These are phyloP conservation scores for Micromussa lordhowensis DNA, from an alignment of 92 coral and sea anemone species.

Conservation along the genomic window DNA sequence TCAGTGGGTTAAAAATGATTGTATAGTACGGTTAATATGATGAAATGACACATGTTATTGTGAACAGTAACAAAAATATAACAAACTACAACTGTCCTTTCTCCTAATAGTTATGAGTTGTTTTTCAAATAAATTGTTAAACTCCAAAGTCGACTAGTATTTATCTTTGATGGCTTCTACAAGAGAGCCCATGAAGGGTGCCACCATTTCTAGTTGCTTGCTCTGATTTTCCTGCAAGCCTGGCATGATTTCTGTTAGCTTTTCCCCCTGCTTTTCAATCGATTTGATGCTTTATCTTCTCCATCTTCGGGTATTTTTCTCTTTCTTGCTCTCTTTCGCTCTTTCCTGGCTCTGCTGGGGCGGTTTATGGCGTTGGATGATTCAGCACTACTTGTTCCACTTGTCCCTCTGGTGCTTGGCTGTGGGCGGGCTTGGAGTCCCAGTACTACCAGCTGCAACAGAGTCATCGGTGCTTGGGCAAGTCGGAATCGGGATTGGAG, in stretches of 20 bases:
- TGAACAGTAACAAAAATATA: no score
- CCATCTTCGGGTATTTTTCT: conserved; percentile 22
- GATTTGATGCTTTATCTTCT: conserved; percentile 50
- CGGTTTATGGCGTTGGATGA: conserved; percentile 15
- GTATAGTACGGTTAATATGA: no score
- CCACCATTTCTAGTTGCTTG: no score
- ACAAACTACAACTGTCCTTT: no score
- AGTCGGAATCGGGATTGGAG: conserved; percentile 5
- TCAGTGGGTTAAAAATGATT: no score
- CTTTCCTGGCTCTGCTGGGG: conserved; percentile 26
- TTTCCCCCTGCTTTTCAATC: conserved; percentile 60
- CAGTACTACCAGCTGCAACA: not conserved
- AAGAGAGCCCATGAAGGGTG: conserved; percentile 62
- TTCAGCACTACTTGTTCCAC: conserved; percentile 14
- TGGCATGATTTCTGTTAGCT: no score
- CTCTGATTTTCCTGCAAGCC: no score
- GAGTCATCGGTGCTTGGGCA: conserved; percentile 6
- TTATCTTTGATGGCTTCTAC: conserved; percentile 54
- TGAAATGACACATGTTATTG: no score
- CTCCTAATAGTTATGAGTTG: no score
- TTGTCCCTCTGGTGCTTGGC: conserved; percentile 17
- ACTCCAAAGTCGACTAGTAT: no score
- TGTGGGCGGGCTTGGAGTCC: conserved; percentile 31
- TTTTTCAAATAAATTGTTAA: no score
- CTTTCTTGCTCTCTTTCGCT: conserved; percentile 14